These are phyloP conservation scores for Stercorarius parasiticus DNA, from an alignment of 2,113 vertebrate genomes.

Conservation along the genomic window DNA sequence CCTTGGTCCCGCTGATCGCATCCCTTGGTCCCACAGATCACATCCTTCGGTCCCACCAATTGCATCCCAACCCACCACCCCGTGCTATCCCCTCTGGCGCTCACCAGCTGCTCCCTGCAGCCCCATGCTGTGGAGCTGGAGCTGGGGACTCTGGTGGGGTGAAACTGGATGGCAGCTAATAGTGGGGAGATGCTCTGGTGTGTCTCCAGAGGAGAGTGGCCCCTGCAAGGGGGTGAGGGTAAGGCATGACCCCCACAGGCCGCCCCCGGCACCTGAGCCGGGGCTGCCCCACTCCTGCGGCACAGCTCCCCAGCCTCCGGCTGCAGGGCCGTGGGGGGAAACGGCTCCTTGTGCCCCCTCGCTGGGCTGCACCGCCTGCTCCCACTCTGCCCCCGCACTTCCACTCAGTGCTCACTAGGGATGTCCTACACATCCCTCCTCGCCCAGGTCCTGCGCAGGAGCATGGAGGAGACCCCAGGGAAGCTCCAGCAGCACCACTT, in stretches of 20 bases:
- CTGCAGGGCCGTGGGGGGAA: neutral
- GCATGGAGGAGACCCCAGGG: neutral
- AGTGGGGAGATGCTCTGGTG: neutral
- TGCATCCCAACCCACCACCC: no score
- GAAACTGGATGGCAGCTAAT: neutral
- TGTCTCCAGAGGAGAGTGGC: neutral
- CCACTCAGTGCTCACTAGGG: neutral
- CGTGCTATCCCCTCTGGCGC: neutral
- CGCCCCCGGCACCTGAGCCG: fast-evolving
- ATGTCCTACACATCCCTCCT: neutral
- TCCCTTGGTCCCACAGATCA: no score
- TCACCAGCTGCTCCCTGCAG: neutral
- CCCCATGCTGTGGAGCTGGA: neutral
- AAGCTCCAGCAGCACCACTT: neutral
- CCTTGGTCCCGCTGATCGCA: neutral
- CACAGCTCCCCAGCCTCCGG: neutral
- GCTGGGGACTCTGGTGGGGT: neutral
- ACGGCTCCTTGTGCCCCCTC: no score
- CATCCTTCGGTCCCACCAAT: neutral
- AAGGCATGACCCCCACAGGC: neutral
- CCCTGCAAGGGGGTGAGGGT: neutral
- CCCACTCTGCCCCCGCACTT: neutral
- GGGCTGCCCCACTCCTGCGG: neutral
- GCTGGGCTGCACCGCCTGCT: neutral
- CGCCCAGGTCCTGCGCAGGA: neutral